Percentiles rank a stretch among this genome's conserved stretches.
These are phyloP conservation scores for Onychomys torridus DNA, from an alignment of 2,797 vertebrate genomes.

Conservation along the genomic window DNA sequence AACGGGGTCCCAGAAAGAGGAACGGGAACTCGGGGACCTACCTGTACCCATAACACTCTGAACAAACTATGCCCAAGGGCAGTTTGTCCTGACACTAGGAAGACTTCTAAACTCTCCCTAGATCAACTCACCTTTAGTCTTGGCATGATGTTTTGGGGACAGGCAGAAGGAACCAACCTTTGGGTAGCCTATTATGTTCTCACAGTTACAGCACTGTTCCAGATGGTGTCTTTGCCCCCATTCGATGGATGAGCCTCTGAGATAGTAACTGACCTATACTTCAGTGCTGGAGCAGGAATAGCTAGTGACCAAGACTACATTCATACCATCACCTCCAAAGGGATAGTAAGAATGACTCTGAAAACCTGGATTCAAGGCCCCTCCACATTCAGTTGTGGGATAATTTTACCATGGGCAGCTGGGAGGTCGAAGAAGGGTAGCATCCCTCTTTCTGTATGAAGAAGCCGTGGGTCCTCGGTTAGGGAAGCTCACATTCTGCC, in stretches of 20 bases:
- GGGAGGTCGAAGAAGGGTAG: accelerated
- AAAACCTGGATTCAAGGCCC: not conserved
- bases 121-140: not conserved
- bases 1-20: not conserved
- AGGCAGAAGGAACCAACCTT: not conserved
- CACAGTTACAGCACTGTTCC: accelerated
- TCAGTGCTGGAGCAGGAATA: not conserved
- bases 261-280: not conserved
- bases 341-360: not conserved
- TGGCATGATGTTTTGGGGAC: too few species aligned
- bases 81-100: not conserved
- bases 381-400: not conserved
- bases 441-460: not conserved
- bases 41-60: not conserved
- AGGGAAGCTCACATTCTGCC: not conserved
- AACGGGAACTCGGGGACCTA: not conserved
- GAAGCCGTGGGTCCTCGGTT: too few species aligned
- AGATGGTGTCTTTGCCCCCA: accelerated
- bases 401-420: not conserved
- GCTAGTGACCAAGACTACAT: not conserved
- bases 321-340: not conserved
- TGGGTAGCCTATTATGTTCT: accelerated
- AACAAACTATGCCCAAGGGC: not conserved
- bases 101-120: not conserved
- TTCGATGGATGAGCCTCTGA: not conserved